A percentile compares a stretch with the other conserved stretches of the same genome.
Evolutionary conservation across 2,888 invertebrate genomes (phyloP).

Genomic region (Drosophila paracracens): DNA sequence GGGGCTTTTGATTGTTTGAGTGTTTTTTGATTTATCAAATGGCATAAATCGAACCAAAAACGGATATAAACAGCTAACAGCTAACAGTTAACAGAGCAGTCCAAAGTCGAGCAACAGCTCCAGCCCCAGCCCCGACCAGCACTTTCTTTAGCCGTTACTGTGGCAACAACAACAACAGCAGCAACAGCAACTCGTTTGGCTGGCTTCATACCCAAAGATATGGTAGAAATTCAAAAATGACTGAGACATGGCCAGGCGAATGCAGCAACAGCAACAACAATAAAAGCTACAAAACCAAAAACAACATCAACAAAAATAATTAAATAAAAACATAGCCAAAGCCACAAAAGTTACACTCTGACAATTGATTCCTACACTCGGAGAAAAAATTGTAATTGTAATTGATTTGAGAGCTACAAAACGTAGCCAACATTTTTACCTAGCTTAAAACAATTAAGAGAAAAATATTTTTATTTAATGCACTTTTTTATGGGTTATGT

Average conservation of each 20-base stretch:
- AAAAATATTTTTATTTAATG: background rate
- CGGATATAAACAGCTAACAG: slow-evolving; percentile 71
- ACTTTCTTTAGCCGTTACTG: slow-evolving; percentile 67
- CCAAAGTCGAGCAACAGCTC: slow-evolving; percentile 60
- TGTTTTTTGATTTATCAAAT: slow-evolving; percentile 64
- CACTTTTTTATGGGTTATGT: background rate
- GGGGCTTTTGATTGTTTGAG: slow-evolving; percentile 33
- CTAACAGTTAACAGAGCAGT: slow-evolving; percentile 26
- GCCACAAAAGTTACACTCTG: slow-evolving; percentile 17
- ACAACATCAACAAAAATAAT: slow-evolving; percentile 33
- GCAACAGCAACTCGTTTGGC: slow-evolving; percentile 54
- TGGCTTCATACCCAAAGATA: slow-evolving; percentile 57
- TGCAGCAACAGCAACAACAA: slow-evolving; percentile 43
- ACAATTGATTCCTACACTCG: slow-evolving; percentile 13
- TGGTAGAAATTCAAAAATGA: slow-evolving; percentile 67
- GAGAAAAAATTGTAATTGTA: background rate
- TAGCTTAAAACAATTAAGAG: too few species aligned
- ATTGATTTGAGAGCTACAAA: background rate
- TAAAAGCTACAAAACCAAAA: slow-evolving; percentile 21
- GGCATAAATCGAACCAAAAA: slow-evolving; percentile 77
- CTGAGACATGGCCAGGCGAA: slow-evolving; percentile 33
- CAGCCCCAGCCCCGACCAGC: slow-evolving; percentile 26
- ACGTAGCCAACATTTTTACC: background rate
- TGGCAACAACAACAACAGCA: slow-evolving; percentile 30
- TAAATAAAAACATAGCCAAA: slow-evolving; percentile 29